Evolutionary conservation across 2,797 vertebrate genomes (phyloP), one percentile per base, ranked within the genome.

Genomic region (Molossus molossus): DNA sequence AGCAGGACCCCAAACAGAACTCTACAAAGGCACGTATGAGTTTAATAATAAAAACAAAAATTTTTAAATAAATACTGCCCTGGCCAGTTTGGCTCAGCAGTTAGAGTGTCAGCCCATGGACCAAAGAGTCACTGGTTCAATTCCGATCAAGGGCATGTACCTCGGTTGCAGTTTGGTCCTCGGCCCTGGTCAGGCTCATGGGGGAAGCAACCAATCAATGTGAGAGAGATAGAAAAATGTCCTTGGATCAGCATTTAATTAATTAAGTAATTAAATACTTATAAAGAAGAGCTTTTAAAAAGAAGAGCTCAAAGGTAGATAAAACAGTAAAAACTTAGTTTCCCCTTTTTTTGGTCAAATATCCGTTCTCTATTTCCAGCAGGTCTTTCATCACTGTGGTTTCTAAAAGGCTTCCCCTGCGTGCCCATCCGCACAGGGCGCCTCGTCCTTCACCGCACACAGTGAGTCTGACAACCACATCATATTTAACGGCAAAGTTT

Each of bases 401-500:
- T 65, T 94, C 73, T 37, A 75, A 85, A 90, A 65, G 82, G 53
- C 9, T 92, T 90, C 67, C 23, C 3, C 9, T 53, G 29, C 18
- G 33, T n/a, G 10, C 27, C 60, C 76, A 14, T 48, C 72, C 87
- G 29, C 82, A 96, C 14, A 80, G 57, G 48, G 69, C 17, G 15
- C 25, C 18, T 8, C 13, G 9, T 55, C 40, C 60, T 91, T 65
- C 67, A 48, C 23, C 60, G 37, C 1, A 45, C 0, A 65, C 82
- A 90, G 90, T 91, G 33, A 81, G 6, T 58, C 83, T 91, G 87
- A 87, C 73, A 94, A 65, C 77, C 72, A 93, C 89, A 87, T 94
- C 70, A 76, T 64, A 69, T 73, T 85, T 87, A 91, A 92, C 17
- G 81, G 87, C 11, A 77, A 96, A 95, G 81, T 75, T 67, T 84